These are phyloP conservation scores for Todiramphus chloris DNA, from an alignment of 2,113 vertebrate species.

Conservation along the genomic window DNA sequence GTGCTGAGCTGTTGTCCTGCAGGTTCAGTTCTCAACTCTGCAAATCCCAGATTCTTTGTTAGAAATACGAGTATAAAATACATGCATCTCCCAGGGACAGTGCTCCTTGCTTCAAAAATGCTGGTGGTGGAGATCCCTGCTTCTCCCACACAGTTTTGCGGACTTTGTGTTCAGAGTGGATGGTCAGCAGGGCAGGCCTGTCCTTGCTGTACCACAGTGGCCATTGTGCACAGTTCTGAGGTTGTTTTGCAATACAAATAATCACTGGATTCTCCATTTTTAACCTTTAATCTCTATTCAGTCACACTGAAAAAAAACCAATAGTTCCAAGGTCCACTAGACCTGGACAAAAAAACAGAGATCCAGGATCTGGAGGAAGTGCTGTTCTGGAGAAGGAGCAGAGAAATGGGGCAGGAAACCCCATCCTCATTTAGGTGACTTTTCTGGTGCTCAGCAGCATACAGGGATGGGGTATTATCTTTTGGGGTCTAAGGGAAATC, in stretches of 20 bases:
- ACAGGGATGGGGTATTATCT: background rate
- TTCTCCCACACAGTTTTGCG: background rate
- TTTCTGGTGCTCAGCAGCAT: background rate
- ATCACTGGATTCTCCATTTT: background rate
- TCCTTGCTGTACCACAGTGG: accelerated
- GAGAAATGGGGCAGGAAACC: background rate
- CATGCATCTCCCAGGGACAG: accelerated
- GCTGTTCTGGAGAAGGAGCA: background rate
- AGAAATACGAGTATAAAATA: background rate
- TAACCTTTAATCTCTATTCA: background rate
- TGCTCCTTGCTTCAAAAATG: background rate
- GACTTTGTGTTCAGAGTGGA: background rate
- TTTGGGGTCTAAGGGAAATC: background rate
- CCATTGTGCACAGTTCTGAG: accelerated
- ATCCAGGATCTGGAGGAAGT: background rate
- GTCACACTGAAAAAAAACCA: background rate
- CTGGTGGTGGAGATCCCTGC: background rate
- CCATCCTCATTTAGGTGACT: background rate
- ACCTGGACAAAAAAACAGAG: background rate
- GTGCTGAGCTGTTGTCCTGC: background rate
- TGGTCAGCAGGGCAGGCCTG: background rate
- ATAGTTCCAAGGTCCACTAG: background rate
- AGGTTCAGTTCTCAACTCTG: background rate
- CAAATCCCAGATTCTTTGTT: background rate
- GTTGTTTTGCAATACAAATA: background rate